Base-by-base conservation (phyloP, 2,113 vertebrate genomes). In the Ochotona princeps region DNA sequence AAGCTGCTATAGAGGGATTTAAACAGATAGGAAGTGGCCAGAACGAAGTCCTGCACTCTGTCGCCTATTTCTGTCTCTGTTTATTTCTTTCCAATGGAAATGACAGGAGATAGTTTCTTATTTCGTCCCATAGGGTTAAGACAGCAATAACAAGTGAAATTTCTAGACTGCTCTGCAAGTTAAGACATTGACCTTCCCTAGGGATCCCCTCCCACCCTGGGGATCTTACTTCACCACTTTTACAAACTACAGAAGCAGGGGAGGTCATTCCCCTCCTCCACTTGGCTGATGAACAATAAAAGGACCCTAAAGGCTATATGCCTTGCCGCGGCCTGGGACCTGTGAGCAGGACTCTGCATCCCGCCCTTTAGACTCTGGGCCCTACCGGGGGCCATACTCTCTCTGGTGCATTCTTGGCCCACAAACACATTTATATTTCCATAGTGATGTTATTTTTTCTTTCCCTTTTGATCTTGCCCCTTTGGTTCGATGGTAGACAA, bases 391-490 rank as follows among this genome's bases (percentile, higher is more conserved):
- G 10, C 14, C 25, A 18, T 15, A 2, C 1, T 28, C 35, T 66
- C 61, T 92, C 75, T 44, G 30, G 60, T 9, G 7, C 51, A 15
- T 20, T 80, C 72, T 84, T 75, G 51, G 75, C 72, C 57, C 20
- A 18, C 7, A 73, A 79, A 87, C 80, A 44, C 83, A 63, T 73
- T 87, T 74, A 60, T 8, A 57, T 86, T n/a, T 91, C 73, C 30
- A 76, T 25, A 69, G 9, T 18, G 79, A 83, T 51, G 66, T 35
- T 21, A 26, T 70, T 90, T 84, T 44, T 72, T 7, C 38, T 35
- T 30, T 83, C 47, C 44, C 87, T 75, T 94, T 91, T 85, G 91
- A 91, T 93, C 90, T 88, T 60, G 49, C n/a, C 18, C 35, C 57
- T 85, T 87, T 49, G 51, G 67, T 86, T 89, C n/a, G 85, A 49